Evolutionary conservation across 2,113 vertebrate species (phyloP).

Genomic region (Loxodonta africana): DNA sequence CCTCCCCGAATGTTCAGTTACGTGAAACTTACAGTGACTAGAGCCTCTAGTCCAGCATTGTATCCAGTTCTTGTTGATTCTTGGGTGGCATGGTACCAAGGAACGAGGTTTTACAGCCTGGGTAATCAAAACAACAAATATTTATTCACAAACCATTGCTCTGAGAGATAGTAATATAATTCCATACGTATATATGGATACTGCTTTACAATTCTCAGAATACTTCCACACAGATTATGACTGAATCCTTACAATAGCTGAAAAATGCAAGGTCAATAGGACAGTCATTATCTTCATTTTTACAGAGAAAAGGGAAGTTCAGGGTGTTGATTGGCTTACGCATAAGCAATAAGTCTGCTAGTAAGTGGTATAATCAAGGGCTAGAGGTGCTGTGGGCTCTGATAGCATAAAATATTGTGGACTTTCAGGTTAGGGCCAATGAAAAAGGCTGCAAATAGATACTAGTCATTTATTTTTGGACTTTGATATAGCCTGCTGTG

Average conservation of each 20-base stretch:
- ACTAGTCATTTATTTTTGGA: constrained; percentile 72
- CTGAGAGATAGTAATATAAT: constrained; percentile 5
- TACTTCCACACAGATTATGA: constrained; percentile 27
- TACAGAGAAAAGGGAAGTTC: constrained; percentile 71
- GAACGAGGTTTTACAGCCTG: constrained; percentile 40
- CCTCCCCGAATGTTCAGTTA: constrained; percentile 50
- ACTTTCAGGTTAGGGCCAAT: constrained; percentile 39
- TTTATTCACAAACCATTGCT: constrained; percentile 24
- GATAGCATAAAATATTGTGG: constrained; percentile 54
- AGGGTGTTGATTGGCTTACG: constrained; percentile 42
- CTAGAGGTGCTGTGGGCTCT: constrained; percentile 49
- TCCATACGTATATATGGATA: not conserved
- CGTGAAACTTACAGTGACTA: constrained; percentile 40
- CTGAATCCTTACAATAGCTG: constrained; percentile 58
- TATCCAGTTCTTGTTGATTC: constrained; percentile 21
- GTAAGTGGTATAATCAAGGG: constrained; percentile 60
- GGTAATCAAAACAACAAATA: constrained; percentile 15
- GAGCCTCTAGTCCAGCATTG: not conserved
- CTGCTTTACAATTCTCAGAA: constrained; percentile 32
- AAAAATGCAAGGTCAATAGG: constrained; percentile 54
- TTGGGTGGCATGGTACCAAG: not conserved
- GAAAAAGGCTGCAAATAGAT: constrained; percentile 58
- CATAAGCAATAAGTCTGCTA: constrained; percentile 52
- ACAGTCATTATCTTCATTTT: constrained; percentile 59
- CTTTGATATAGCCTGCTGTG: constrained; percentile 70